Percentiles rank a stretch among this genome's conserved stretches.
phyloP scores from a whole-genome alignment of 1,140 invertebrate species.

The Ooceraea biroi region DNA sequence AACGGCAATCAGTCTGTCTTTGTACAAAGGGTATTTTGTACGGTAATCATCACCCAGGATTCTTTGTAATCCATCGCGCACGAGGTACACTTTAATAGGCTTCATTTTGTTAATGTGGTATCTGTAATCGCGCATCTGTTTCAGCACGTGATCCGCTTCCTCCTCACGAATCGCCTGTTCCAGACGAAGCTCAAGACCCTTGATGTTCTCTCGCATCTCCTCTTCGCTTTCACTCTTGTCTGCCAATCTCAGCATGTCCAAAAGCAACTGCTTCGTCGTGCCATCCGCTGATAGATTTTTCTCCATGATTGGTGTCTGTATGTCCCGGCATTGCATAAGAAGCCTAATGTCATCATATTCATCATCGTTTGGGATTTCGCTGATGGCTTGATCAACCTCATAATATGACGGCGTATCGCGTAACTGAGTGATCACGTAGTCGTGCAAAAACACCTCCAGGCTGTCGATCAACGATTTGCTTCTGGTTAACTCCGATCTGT shows the following conservation, averaged over 20 bases:
- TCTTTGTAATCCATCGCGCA: background rate
- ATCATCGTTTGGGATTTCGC: conserved; percentile 2
- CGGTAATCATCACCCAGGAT: conserved; percentile 23
- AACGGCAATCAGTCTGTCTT: background rate
- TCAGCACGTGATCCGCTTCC: conserved; percentile 35
- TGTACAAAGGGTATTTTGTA: background rate
- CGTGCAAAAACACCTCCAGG: conserved; percentile 29
- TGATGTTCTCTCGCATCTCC: background rate
- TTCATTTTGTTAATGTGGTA: conserved; percentile 35
- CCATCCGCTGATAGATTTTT: background rate
- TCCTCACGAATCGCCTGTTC: background rate
- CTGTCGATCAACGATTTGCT: conserved; percentile 30
- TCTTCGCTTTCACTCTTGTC: background rate
- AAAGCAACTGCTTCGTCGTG: conserved; percentile 40
- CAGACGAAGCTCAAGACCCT: background rate
- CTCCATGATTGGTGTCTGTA: background rate
- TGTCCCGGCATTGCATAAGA: background rate
- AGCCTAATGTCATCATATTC: conserved; percentile 30
- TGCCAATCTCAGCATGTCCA: background rate
- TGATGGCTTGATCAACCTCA: background rate
- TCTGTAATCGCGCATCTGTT: conserved; percentile 37
- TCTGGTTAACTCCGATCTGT: background rate
- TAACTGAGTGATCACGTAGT: background rate
- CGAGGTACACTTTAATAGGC: conserved; percentile 17
- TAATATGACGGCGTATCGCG: background rate